A percentile compares a stretch with the other conserved stretches of the same genome.
These are phyloP conservation scores for Cabera pusaria DNA, from an alignment of 2,888 invertebrate species.

Conservation along the genomic window DNA sequence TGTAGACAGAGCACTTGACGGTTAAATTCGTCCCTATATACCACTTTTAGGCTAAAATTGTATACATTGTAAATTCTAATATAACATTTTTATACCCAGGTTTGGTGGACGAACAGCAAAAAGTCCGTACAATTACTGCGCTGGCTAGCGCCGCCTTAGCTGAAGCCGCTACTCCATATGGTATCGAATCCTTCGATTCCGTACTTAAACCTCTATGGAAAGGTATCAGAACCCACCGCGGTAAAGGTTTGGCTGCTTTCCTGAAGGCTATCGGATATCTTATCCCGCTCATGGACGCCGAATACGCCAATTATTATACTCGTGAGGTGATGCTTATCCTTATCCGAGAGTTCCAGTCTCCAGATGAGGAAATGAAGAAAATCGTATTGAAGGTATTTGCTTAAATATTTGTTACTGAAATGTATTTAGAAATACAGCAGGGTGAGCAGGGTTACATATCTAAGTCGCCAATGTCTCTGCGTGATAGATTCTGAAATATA, in stretches of 20 bases:
- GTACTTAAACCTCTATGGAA: conserved; percentile 99
- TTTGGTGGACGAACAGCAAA: conserved; percentile 99
- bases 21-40: too few species aligned
- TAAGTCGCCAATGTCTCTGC: too few species aligned
- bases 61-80: too few species aligned
- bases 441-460: too few species aligned
- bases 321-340: conserved; percentile 99
- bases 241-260: conserved; percentile 99
- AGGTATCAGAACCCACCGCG: conserved; percentile 95
- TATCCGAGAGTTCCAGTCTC: conserved; percentile 99
- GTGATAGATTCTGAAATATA: too few species aligned
- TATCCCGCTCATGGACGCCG: conserved; percentile 99
- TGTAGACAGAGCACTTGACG: too few species aligned
- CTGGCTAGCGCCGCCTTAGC: conserved; percentile 98
- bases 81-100: conserved; percentile 69
- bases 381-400: conserved; percentile 99
- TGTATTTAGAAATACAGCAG: too few species aligned
- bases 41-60: too few species aligned
- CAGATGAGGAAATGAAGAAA: conserved; percentile 99
- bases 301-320: conserved; percentile 99
- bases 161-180: conserved; percentile 99
- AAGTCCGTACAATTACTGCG: conserved; percentile 99
- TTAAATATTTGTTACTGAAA: too few species aligned
- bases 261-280: conserved; percentile 99
- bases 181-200: conserved; percentile 99